Evolutionary conservation across 2,888 invertebrate species (phyloP), one percentile per base, ranked within the genome.

Genomic region (Ormyrus nitidulus): DNA sequence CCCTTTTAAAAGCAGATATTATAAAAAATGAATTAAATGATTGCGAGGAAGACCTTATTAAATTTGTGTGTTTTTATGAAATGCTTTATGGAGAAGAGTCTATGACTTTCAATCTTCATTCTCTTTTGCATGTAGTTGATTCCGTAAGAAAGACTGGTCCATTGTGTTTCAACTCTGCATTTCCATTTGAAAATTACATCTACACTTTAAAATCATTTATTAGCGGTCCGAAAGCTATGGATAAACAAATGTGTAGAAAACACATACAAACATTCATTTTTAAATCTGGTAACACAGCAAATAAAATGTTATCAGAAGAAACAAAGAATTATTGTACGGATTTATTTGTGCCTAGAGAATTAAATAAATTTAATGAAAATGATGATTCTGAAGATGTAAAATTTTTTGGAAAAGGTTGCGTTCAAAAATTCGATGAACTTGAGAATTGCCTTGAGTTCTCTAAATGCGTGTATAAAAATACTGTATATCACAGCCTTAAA

Each of bases 61-160:
- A 13, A 46, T 84, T 82, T 64, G 77, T 82, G 34, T 77, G 64
- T 10, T 62, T 74, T 34, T 83, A 72, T 71, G 74, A 83, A 68
- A 62, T 13, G 10, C 59, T 78, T 34, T 84, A 82, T 59, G 78
- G 79, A n/a, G 61, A 68, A 59, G 65, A 44, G 8, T 70, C 49
- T 19, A 83, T 83, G 71, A 84, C 84, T 46, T 84, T 76, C 54
- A 84, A 83, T 54, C 62, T 84, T 13, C 82, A 83, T 64, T 69
- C 70, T 51, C n/a, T 84, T 5, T 46, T 82, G 19, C 82, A 84
- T 68, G n/a, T 79, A 13, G 56, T 77, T 6, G 58, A 83, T 49
- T 81, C 82, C 48, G 82, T 83, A 11, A n/a, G 75, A 46, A 68
- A 77, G 70, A 80, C 78, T 62, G 82, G 83, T 58, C 83, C 83